Conservation (phyloP, 2,888 invertebrate genomes). For the Scaptomyza flava region DNA sequence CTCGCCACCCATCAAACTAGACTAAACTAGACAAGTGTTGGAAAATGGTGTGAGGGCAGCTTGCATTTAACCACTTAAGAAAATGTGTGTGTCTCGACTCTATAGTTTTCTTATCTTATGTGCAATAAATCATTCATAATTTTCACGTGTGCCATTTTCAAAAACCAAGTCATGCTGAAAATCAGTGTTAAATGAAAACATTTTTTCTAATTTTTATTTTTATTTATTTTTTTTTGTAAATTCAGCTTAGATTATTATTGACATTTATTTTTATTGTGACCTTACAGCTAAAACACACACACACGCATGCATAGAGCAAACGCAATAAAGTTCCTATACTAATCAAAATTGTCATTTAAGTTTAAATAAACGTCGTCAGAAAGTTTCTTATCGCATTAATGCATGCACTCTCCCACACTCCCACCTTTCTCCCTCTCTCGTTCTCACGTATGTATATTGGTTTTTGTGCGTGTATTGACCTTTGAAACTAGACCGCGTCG, state of each 20-base stretch:
- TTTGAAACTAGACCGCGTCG: slow-evolving; percentile 24
- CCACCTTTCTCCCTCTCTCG: not conserved
- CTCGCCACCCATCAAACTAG: not conserved
- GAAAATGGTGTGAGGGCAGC: not conserved
- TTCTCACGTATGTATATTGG: not conserved
- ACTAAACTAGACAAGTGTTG: not conserved
- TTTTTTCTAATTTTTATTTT: too few relatives aligned
- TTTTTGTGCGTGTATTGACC: slow-evolving; percentile 36
- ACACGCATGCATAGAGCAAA: slow-evolving; percentile 1
- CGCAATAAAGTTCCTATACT: not conserved
- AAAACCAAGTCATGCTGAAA: too few relatives aligned
- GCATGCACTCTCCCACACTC: slow-evolving; percentile 3
- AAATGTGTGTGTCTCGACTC: too few relatives aligned
- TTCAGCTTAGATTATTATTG: not conserved
- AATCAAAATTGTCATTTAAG: slow-evolving; percentile 13
- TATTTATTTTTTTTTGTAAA: too few relatives aligned
- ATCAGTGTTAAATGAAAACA: too few relatives aligned
- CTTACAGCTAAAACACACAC: slow-evolving; percentile 10
- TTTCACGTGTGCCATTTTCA: too few relatives aligned
- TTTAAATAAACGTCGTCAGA: slow-evolving; percentile 17
- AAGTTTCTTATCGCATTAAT: slow-evolving; percentile 29
- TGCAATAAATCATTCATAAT: too few relatives aligned
- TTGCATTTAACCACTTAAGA: too few relatives aligned
- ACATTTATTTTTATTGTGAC: slow-evolving; percentile 11
- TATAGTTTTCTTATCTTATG: too few relatives aligned